Evolutionary conservation across 2,113 vertebrate species (phyloP).

Genomic region (Fregata magnificens): DNA sequence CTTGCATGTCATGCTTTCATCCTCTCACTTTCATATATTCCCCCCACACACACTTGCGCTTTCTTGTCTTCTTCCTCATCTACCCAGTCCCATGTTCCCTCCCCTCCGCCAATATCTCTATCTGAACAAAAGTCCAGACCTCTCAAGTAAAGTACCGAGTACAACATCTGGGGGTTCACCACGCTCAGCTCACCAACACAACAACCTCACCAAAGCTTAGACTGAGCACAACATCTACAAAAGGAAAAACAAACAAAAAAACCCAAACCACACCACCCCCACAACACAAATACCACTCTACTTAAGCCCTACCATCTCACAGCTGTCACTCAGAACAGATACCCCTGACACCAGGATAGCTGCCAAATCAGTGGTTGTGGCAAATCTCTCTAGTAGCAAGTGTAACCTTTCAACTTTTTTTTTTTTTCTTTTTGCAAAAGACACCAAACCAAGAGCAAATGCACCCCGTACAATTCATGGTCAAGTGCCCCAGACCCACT

Average conservation of each 20-base stretch:
- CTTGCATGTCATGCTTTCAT: background rate
- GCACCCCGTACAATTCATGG: background rate
- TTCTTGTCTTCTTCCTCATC: background rate
- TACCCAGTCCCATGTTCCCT: background rate
- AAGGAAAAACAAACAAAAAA: background rate
- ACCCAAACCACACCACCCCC: background rate
- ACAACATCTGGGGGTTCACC: background rate
- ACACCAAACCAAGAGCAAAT: background rate
- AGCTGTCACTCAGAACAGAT: background rate
- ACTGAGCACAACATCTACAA: background rate
- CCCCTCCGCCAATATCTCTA: background rate
- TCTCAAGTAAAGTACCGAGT: background rate
- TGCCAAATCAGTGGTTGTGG: background rate
- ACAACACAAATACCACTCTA: background rate
- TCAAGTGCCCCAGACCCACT: accelerated
- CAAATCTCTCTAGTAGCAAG: background rate
- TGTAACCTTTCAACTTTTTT: background rate
- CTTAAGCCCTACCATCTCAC: background rate
- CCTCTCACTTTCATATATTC: background rate
- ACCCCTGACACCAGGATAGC: background rate
- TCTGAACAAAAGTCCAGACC: background rate
- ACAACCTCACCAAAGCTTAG: background rate
- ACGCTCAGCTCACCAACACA: background rate
- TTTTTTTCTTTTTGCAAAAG: background rate
- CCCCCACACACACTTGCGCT: background rate